phyloP scores from a whole-genome alignment of 1,140 invertebrate genomes.

The Laupala kohalensis region DNA sequence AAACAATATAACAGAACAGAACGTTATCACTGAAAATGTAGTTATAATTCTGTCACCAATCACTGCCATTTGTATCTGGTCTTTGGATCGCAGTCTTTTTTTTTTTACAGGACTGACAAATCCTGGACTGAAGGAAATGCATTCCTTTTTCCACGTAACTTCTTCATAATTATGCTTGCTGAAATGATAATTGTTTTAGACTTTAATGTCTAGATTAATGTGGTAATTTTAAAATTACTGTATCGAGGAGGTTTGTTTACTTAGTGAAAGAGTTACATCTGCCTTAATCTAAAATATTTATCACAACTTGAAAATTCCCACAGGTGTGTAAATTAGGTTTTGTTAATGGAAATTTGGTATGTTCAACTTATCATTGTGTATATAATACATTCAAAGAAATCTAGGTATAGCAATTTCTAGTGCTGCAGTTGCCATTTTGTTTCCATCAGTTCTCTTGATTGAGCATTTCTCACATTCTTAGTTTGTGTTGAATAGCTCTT shows the following conservation, averaged over 20 bases:
- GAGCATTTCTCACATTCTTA: too few species aligned
- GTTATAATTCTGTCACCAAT: conserved; percentile 10
- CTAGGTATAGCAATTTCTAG: not conserved
- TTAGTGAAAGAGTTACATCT: not conserved
- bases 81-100: conserved; percentile 1
- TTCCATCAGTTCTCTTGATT: too few species aligned
- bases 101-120: not conserved
- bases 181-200: not conserved
- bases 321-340: not conserved
- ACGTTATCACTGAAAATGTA: conserved; percentile 1
- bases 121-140: conserved; percentile 5
- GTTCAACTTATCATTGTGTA: not conserved
- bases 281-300: not conserved
- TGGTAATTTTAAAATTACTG: not conserved
- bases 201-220: not conserved
- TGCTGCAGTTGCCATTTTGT: not conserved
- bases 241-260: not conserved
- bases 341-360: not conserved
- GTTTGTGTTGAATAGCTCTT: too few species aligned
- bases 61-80: conserved; percentile 11
- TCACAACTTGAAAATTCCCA: not conserved
- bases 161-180: not conserved
- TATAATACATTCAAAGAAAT: not conserved
- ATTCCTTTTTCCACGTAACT: conserved; percentile 3
- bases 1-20: not conserved